These are phyloP conservation scores for Emydocephalus ijimae DNA, from an alignment of 2,113 vertebrate species.

Conservation along the genomic window DNA sequence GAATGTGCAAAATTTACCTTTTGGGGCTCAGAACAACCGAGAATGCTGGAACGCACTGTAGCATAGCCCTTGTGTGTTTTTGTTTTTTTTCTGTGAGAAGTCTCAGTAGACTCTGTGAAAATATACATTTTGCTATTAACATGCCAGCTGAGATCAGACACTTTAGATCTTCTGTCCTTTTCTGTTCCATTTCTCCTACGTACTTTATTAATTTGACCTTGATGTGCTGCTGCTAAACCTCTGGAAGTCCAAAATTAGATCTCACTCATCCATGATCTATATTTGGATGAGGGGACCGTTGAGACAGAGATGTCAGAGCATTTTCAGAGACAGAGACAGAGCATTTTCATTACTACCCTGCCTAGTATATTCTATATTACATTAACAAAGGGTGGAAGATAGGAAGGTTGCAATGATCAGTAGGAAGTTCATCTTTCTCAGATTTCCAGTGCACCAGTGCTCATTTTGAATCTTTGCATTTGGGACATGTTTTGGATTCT, in stretches of 20 bases:
- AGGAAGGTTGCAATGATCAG: neutral
- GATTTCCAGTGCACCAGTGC: neutral
- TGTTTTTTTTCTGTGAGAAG: neutral
- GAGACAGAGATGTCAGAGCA: neutral
- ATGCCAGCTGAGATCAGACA: neutral
- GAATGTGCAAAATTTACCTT: neutral
- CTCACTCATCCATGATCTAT: neutral
- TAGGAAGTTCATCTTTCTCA: neutral
- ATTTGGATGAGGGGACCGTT: neutral
- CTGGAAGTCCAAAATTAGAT: neutral
- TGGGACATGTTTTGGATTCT: neutral
- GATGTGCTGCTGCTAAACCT: neutral
- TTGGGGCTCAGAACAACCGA: neutral
- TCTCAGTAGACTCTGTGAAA: neutral
- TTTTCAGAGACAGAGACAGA: no score
- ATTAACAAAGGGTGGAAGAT: neutral
- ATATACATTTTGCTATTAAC: neutral
- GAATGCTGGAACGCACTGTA: neutral
- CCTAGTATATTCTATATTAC: neutral
- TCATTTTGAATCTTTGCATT: neutral
- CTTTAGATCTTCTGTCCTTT: neutral
- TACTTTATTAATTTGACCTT: neutral
- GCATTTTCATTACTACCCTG: neutral
- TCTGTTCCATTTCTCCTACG: neutral
- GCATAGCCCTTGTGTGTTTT: neutral